Base-by-base conservation (phyloP, 2,888 invertebrate genomes). In the Amiota mariae region DNA sequence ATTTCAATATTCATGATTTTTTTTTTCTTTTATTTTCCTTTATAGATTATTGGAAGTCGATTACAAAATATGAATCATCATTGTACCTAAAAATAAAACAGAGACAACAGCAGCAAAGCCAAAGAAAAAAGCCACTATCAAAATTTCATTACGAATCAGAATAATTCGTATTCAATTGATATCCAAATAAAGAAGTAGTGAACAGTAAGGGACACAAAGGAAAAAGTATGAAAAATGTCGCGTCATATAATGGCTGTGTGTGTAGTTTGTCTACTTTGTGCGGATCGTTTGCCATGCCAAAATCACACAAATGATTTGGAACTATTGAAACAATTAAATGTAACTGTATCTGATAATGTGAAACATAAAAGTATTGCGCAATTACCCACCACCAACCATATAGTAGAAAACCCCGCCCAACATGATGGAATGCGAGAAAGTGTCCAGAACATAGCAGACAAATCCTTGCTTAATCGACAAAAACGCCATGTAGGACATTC, bases 221-320 rank as follows among this genome's bases (percentile, higher is more conserved):
- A 24, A 18, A 24, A 66, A 51, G 67, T 47, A 79, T 77, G 77
- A 77, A 82, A 79, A 73, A 90, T 90, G 93, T 92, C 92, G 78
- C 91, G 93, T 81, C 93, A 93, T 85, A 91, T 96, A 74, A 93
- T 95, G 81, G 94, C 95, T 13, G 95, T 95, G n/a, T 95, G 95
- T 87, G 94, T 96, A 90, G 94, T 96, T 82, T 96, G 96, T 86
- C 91, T 96, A 67, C 90, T 96, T 0, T 95, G 95, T 85, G 95
- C 95, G 1, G 93, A 95, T 12, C 95, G 95, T 85, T 91, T 92
- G 54, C 94, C 94, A 0, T 95, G 96, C 86, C 93, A 93, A 66
- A 94, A 95, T 1, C 95, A 95, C 85, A 67, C 18, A 10, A 49
- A 13, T 24, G 73, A 73, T 54, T 47, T 77, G 20, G 76, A 73